Base-by-base conservation (phyloP, 35 echinoderm and acorn worm genomes). In the Patiria miniata region DNA sequence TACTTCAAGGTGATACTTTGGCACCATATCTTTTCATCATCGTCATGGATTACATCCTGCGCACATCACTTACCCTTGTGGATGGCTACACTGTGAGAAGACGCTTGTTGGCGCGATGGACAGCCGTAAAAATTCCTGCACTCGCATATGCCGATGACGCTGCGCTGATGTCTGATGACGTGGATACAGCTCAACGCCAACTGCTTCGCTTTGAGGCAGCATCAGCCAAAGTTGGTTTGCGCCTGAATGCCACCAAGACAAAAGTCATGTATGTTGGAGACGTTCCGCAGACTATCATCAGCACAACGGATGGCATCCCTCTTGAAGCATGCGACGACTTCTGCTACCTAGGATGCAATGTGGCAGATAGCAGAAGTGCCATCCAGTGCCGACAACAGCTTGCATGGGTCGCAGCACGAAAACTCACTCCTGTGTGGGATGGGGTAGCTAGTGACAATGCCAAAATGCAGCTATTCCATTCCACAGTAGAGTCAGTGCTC, bases 281-380 rank as follows among this genome's bases (percentile, higher is more conserved):
- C 26, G 18, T 19, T 61, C 58, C 58, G 18, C 58, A 61, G 2
- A 7, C 58, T 61, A 29, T 29, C 17, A 61, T 29, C 58, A 2
- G 58, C 58, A 61, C 58, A 61, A 61, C 58, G 18, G 18, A 4
- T 17, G 18, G 5, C 58, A 29, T 22, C 18, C 2, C 58, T 19
- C 58, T 61, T 61, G 58, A 4, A 19, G 58, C 19, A 9, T 61
- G 19, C 28, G 58, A 61, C 9, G 58, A 61, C 58, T 61, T 61
- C 21, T 61, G 58, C 58, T 61, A 61, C 58, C 58, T 61, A 7
- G 58, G 58, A 16, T 61, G 58, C 58, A 61, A 61, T 19, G 58
- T 61, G 18, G 58, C 58, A 61, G 58, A 61, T 61, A 61, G 58
- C 19, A 21, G 58, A 61, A 61, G 58, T 21, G 58, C 58, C 58